Percentiles rank a stretch among this genome's conserved stretches.
phyloP scores from a whole-genome alignment of 2,888 invertebrate species.

The Theretra japonica region DNA sequence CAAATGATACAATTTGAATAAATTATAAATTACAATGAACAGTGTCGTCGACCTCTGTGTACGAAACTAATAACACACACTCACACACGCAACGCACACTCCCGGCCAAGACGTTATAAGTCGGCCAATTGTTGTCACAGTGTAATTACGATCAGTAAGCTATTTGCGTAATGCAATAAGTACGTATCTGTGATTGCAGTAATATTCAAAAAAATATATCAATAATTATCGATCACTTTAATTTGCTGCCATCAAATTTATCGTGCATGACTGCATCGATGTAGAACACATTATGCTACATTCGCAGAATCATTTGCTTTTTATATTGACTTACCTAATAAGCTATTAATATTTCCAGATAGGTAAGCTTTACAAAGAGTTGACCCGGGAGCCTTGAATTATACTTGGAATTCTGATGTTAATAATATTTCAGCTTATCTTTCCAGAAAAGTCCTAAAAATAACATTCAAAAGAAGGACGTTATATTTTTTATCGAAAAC shows the following conservation, averaged over 20 bases:
- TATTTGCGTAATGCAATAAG: slow-evolving; percentile 6
- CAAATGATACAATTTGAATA: slow-evolving; percentile 78
- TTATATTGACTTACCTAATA: no score
- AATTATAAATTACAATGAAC: slow-evolving; percentile 80
- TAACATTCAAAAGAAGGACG: no score
- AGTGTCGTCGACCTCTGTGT: slow-evolving; percentile 71
- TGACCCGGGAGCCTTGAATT: no score
- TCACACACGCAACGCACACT: slow-evolving; percentile 45
- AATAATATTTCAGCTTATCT: no score
- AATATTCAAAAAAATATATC: not conserved
- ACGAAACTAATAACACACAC: slow-evolving; percentile 63
- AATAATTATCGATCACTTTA: not conserved
- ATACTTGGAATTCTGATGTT: no score
- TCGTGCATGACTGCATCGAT: not conserved
- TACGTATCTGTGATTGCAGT: not conserved
- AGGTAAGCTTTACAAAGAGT: no score
- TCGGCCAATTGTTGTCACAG: slow-evolving; percentile 40
- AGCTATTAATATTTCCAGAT: no score
- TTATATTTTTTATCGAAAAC: no score
- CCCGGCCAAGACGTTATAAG: slow-evolving; percentile 38
- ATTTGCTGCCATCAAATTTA: not conserved
- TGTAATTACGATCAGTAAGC: slow-evolving; percentile 43
- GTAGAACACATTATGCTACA: not conserved
- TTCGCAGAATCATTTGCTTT: no score
- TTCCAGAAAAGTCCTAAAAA: no score